Base-by-base conservation (phyloP, 1,140 invertebrate species). In the Parapsyche elsis region DNA sequence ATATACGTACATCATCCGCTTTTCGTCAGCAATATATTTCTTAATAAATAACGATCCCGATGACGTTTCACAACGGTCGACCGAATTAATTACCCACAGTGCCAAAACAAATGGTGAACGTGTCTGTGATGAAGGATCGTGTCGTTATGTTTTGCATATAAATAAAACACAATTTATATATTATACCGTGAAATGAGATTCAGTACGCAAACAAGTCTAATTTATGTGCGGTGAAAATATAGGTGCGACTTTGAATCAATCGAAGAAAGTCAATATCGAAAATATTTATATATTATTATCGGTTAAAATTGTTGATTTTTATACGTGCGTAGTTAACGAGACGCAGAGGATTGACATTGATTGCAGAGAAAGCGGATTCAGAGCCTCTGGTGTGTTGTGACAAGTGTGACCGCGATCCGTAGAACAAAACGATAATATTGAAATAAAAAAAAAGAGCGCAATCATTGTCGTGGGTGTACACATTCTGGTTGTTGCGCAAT, bases 81-180 rank as follows among this genome's bases (percentile, higher is more conserved):
- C 16, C 14, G 71, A 75, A 57, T 75, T 57, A 38, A 77, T 77
- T 64, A 64, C 57, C 4, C 10, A 14, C 14, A 9, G 16, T 75
- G 46, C 73, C 57, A 64, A 64, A 77, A 77, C 57, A 77, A 61
- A 76, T 77, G 59, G 14, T n/a, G 44, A 45, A 77, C 75, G 57
- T 64, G 59, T 77, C 59, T 64, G 14, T 14, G 59, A 45, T 46
- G 73, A 75, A 75, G 73, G 73, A 75, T 75, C 44, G 23, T 57
- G 49, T 75, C 73, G 24, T 75, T 44, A 14, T 9, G n/a, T 49
- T 57, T 30, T 57, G 49, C 46, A 75, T 75, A 38, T 38, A 74
- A 74, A 74, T 74, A 61, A 61, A 61, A 23, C 59, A 1, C 59
- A 67, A 26, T 24, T 67, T 23, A 21, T n/a, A 57, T n/a, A 57